These are phyloP conservation scores for Caenorhabditis macrosperma DNA, from an alignment of 2,888 invertebrate species.

Conservation along the genomic window DNA sequence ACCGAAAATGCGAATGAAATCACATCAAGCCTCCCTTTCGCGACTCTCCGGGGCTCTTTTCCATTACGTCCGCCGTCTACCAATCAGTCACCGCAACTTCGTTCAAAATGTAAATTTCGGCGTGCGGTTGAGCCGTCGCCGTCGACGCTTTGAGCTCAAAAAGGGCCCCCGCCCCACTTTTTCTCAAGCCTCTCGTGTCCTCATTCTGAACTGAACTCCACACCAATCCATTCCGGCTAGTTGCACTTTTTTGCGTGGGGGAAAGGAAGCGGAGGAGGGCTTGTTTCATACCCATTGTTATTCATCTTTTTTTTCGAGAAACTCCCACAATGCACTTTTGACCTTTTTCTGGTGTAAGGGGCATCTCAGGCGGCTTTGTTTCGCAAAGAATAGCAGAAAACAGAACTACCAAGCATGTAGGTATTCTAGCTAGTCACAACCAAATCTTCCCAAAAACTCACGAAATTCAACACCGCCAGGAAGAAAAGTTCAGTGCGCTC, in stretches of 20 bases:
- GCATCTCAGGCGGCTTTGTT: not conserved
- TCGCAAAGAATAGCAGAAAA: not conserved
- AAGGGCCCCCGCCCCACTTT: slow-evolving; percentile 13
- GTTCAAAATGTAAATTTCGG: slow-evolving; percentile 60
- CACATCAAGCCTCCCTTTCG: slow-evolving; percentile 39
- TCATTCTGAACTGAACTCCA: slow-evolving; percentile 50
- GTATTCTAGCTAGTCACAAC: too few species aligned
- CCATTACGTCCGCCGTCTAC: slow-evolving; percentile 17
- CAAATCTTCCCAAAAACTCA: too few species aligned
- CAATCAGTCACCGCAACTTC: slow-evolving; percentile 58
- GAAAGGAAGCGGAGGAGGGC: not conserved
- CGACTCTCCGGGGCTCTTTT: slow-evolving; percentile 2
- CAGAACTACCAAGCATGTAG: too few species aligned
- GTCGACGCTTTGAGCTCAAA: not conserved
- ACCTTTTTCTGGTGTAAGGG: slow-evolving; percentile 2
- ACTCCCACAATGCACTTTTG: not conserved
- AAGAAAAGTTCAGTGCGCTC: too few species aligned
- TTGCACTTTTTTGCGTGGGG: slow-evolving; percentile 53
- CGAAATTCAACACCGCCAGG: too few species aligned
- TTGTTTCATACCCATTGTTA: not conserved
- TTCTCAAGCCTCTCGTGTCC: slow-evolving; percentile 16
- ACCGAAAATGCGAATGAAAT: slow-evolving; percentile 23
- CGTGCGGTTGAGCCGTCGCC: slow-evolving; percentile 28
- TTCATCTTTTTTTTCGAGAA: slow-evolving; percentile 14
- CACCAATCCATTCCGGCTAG: slow-evolving; percentile 25